A percentile compares a stretch with the other conserved stretches of the same genome.
phyloP scores from a whole-genome alignment of 2,113 vertebrate genomes.

The Rattus norvegicus region GRCr8 NC_086034.1:90742501-90743000 shows the following conservation, averaged over 20 bases:
- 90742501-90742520: not conserved
- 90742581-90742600: not conserved
- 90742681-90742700: conserved; percentile 50
- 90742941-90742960: not conserved
- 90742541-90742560: not conserved
- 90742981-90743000: not conserved
- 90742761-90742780: not conserved
- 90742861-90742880: not conserved
- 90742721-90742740: not conserved
- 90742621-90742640: conserved; percentile 38
- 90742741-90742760: not conserved
- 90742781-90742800: not conserved
- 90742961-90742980: not conserved
- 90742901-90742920: not conserved
- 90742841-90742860: not conserved
- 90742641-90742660: conserved; percentile 31
- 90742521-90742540: conserved; percentile 40
- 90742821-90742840: not conserved
- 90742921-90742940: not conserved
- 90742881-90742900: not conserved
- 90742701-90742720: not conserved
- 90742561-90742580: not conserved
- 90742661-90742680: not conserved
- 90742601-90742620: not conserved
- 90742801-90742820: not conserved